Evolutionary conservation across 2,888 invertebrate species (phyloP).

Genomic region (Drosophila melanosoma): DNA sequence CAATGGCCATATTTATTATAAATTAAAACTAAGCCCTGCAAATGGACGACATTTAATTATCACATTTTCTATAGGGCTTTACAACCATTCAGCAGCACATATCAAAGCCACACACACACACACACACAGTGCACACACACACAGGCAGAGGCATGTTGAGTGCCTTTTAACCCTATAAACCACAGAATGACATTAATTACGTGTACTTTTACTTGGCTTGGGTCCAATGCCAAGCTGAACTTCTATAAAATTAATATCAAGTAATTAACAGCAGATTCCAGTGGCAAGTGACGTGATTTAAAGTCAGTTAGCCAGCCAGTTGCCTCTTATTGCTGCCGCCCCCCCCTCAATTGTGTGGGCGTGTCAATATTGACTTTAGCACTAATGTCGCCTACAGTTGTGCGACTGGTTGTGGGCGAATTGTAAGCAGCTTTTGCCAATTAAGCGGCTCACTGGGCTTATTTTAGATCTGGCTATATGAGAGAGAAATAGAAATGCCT

Average conservation of each 20-base stretch:
- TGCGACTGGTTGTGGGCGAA: conserved; percentile 30
- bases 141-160: conserved; percentile 12
- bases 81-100: conserved; percentile 26
- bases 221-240: conserved; percentile 25
- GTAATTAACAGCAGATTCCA: conserved; percentile 83
- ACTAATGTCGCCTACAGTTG: conserved; percentile 30
- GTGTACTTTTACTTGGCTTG: conserved; percentile 36
- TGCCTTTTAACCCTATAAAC: conserved; percentile 63
- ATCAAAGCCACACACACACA: conserved; percentile 31
- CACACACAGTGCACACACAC: conserved; percentile 11
- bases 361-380: conserved; percentile 62
- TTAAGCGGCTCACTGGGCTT: conserved; percentile 64
- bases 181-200: conserved; percentile 82
- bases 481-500: conserved; percentile 34
- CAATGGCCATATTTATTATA: conserved; percentile 60
- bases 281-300: conserved; percentile 75
- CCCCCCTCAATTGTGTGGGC: conserved; percentile 50
- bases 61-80: conserved; percentile 48
- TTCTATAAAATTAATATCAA: conserved; percentile 83
- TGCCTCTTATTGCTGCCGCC: conserved; percentile 24
- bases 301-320: conserved; percentile 12
- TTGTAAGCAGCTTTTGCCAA: conserved; percentile 71
- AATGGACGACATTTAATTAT: conserved; percentile 72
- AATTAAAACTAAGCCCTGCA: conserved; percentile 70
- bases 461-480: not conserved